Evolutionary conservation across 2,797 vertebrate species (phyloP), one percentile per base, ranked within the genome.

Genomic region (Naso thynnoides): DNA sequence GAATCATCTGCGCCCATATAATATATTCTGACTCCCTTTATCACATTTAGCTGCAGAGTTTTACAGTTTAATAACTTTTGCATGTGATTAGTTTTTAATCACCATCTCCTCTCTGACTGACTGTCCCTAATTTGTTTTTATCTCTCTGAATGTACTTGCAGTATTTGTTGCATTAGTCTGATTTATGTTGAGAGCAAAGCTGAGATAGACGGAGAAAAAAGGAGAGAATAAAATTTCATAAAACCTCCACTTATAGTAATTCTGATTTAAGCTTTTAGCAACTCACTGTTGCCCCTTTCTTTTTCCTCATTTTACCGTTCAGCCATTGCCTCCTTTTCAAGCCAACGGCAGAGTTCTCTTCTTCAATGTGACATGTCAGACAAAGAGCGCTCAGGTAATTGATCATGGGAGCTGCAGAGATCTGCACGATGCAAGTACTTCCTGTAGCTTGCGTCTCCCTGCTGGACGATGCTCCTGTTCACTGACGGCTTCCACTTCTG

Each of bases 271-370:
- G 29, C 31, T n/a, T 63, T 2, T 15, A 18, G 55, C 41, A 36
- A 48, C 24, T 76, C 10, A 53, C 23, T 55, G 9, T 45, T 0
- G 26, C 5, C 26, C 45, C 11, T 41, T 13, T 24, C 36, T 67
- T 27, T 29, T 21, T 24, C 45, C 57, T 58, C 9, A 2, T 49
- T 55, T 45, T n/a, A 6, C 23, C 3, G 15, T 70, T 50, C 64
- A 95, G 95, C 85, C 89, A 4, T 63, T 94, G 54, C 81, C 76
- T 67, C 87, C 19, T 44, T 48, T n/a, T 42, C 64, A 85, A 52
- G 89, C 92, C 14, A 94, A 91, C 1, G 93, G 94, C 8, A 81
- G 68, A 41, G 79, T 95, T 57, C 16, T 87, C 23, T 81, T 63
- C 33, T 93, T 92, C 73, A 85, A 55, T 2, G 76, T 92, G 45